phyloP scores from a whole-genome alignment of 2,113 vertebrate genomes.

The Brevimyrus niger region DNA sequence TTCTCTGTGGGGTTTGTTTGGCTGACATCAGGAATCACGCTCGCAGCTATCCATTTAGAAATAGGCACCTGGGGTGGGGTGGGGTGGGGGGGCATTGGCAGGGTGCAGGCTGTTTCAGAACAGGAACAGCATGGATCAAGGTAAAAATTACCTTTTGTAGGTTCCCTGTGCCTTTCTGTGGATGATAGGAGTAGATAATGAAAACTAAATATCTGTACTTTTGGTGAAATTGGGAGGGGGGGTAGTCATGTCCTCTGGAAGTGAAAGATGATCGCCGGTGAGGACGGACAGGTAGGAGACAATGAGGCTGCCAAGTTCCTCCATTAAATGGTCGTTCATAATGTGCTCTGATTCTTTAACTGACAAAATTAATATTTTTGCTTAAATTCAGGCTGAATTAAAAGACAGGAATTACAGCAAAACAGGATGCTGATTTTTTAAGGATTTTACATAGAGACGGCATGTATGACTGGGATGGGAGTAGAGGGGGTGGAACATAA shows the following conservation, averaged over 20 bases:
- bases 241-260: neutral
- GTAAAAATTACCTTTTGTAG: neutral
- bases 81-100: neutral
- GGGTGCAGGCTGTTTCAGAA: neutral
- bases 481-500: neutral
- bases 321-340: neutral
- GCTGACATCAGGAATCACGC: neutral
- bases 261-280: neutral
- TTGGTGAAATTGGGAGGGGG: neutral
- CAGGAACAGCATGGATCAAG: neutral
- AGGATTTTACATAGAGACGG: neutral
- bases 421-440: neutral
- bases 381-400: neutral
- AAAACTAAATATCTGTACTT: neutral
- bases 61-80: neutral
- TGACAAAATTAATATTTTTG: neutral
- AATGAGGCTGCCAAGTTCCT: neutral
- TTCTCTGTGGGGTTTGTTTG: neutral
- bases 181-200: neutral
- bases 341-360: neutral
- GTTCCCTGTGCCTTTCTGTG: neutral
- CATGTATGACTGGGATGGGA: neutral
- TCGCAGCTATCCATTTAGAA: neutral
- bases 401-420: neutral
- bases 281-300: neutral